Conservation (phyloP, 2,888 invertebrate species). For the Coelogynopora nodosa region DNA sequence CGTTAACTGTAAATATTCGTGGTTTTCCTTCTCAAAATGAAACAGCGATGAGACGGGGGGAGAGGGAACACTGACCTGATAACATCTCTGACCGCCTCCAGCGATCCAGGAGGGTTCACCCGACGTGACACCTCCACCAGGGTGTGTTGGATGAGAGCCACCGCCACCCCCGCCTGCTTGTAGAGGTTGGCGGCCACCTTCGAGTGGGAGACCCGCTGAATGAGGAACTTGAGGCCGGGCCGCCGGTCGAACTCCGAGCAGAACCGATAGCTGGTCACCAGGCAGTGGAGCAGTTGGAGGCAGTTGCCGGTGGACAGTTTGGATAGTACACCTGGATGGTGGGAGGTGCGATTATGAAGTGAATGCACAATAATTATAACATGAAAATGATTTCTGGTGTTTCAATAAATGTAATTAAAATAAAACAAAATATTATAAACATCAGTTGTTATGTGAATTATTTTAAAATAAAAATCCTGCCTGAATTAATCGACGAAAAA, state of each 20-base stretch:
- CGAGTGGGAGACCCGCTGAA: slow-evolving; percentile 70
- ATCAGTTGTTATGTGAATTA: no score
- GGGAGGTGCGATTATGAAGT: slow-evolving; percentile 42
- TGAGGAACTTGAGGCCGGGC: slow-evolving; percentile 84
- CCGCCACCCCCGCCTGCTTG: slow-evolving; percentile 79
- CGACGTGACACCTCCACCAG: slow-evolving; percentile 76
- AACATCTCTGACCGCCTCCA: not conserved
- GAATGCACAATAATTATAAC: no score
- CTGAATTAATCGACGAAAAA: no score
- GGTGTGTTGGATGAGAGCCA: slow-evolving; percentile 76
- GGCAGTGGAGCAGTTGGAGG: slow-evolving; percentile 55
- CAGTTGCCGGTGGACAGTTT: not conserved
- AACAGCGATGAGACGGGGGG: not conserved
- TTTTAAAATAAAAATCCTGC: no score
- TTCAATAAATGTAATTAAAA: no score
- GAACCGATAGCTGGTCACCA: slow-evolving; percentile 76
- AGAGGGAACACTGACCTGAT: not conserved
- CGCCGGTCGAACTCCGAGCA: slow-evolving; percentile 82
- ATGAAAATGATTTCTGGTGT: no score
- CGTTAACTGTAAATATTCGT: no score
- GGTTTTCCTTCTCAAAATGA: no score
- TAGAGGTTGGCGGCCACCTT: slow-evolving; percentile 60
- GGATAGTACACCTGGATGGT: slow-evolving; percentile 40
- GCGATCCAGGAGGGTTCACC: not conserved
- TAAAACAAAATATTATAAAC: no score